Evolutionary conservation across 2,113 vertebrate genomes (phyloP).

Genomic region (Casuarius casuarius): DNA sequence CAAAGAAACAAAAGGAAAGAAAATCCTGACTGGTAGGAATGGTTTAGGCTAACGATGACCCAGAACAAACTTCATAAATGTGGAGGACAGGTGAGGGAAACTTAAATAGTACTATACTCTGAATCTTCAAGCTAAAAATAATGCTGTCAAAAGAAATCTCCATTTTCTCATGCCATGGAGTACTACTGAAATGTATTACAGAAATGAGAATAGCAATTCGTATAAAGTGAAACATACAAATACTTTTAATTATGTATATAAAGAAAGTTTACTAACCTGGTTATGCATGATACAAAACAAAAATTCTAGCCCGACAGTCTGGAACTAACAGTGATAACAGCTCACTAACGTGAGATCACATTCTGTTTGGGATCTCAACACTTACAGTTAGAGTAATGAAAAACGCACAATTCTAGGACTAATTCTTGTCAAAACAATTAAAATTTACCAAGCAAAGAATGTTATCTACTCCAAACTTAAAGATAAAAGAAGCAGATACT

Average conservation of each 20-base stretch:
- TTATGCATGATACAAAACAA: neutral
- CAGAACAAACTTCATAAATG: neutral
- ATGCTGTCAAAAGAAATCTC: neutral
- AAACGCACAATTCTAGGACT: neutral
- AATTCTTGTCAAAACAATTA: neutral
- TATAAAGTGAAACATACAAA: neutral
- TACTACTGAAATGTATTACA: neutral
- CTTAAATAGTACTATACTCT: neutral
- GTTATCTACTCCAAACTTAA: neutral
- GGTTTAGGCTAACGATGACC: neutral
- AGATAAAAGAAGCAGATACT: neutral
- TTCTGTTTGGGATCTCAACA: neutral
- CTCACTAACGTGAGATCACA: neutral
- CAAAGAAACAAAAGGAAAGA: neutral
- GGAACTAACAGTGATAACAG: neutral
- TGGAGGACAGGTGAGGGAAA: neutral
- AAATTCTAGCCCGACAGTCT: neutral
- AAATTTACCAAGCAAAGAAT: neutral
- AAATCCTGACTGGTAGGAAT: neutral
- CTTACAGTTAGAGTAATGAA: neutral
- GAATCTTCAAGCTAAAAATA: neutral
- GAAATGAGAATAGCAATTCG: neutral
- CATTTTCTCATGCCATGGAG: rapidly evolving
- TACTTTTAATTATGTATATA: neutral
- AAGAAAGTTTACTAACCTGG: neutral